These are phyloP conservation scores for Sympetrum striolatum DNA, from an alignment of 2,888 invertebrate species.

Conservation along the genomic window DNA sequence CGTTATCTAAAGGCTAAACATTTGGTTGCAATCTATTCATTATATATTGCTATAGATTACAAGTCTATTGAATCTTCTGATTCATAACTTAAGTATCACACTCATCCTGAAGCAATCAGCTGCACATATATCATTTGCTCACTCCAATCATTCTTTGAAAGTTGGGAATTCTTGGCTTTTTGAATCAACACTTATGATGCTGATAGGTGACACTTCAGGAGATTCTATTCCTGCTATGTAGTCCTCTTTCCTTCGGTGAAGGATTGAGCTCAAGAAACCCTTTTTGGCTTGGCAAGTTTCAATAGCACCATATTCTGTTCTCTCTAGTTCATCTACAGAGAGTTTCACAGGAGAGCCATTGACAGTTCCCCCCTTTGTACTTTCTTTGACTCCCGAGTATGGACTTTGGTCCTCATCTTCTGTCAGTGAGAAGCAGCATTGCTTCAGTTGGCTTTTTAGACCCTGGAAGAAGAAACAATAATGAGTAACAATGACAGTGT, in stretches of 20 bases:
- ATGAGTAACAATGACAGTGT: neutral
- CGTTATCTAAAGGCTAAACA: too few relatives aligned
- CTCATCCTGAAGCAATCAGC: too few relatives aligned
- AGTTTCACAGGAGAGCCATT: neutral
- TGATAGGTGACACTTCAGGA: neutral
- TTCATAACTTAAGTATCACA: too few relatives aligned
- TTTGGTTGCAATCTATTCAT: too few relatives aligned
- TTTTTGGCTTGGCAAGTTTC: neutral
- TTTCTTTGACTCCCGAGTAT: neutral
- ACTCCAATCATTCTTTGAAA: neutral
- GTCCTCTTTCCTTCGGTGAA: conserved; percentile 5
- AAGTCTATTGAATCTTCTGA: too few relatives aligned
- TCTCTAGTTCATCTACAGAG: neutral
- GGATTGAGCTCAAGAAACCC: neutral
- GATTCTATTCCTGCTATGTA: neutral
- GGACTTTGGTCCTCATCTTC: neutral
- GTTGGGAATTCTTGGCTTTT: neutral
- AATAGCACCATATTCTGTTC: neutral
- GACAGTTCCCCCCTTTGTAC: neutral
- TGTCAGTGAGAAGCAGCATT: neutral
- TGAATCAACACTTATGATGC: neutral
- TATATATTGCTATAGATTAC: too few relatives aligned
- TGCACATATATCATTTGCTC: neutral
- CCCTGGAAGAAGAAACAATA: neutral
- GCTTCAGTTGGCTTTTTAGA: neutral